A percentile compares a stretch with the other conserved stretches of the same genome.
Conservation (phyloP, 2,797 vertebrate genomes). For the Coendou prehensilis region DNA sequence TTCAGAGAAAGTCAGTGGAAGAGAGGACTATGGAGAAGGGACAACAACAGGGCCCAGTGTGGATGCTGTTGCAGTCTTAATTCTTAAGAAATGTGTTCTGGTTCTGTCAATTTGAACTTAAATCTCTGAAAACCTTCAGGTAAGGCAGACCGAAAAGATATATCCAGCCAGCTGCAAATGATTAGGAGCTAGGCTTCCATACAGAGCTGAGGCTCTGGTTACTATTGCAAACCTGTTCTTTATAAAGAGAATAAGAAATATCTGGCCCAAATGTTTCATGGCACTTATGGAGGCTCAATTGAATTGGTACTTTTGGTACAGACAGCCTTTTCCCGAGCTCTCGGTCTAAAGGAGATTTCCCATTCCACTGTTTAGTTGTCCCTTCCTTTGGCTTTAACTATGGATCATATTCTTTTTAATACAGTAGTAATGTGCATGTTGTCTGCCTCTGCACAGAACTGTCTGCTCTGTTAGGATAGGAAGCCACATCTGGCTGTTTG, state of each 20-base stretch:
- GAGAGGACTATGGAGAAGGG: not conserved
- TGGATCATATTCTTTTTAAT: not conserved
- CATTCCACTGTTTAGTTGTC: not conserved
- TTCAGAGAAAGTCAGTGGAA: not conserved
- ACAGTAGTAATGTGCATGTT: not conserved
- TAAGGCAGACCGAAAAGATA: not conserved
- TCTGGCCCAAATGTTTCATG: not conserved
- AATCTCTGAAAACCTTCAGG: slow-evolving; percentile 23
- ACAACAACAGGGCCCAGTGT: not conserved
- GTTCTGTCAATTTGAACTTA: not conserved
- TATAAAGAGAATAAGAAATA: not conserved
- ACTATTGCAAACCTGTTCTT: not conserved
- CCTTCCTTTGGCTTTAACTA: not conserved
- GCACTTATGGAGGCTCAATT: not conserved
- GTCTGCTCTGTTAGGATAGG: not conserved
- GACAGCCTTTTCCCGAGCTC: not conserved
- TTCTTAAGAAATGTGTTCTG: slow-evolving; percentile 36
- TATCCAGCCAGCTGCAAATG: not conserved
- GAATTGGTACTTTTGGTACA: not conserved
- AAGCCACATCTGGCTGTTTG: not conserved
- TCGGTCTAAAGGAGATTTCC: not conserved
- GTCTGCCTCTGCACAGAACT: not conserved
- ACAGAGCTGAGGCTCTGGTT: not conserved
- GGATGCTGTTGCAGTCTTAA: not conserved
- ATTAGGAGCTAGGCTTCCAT: not conserved